Evolutionary conservation across 2,888 invertebrate species (phyloP).

Genomic region (Lampropteryx suffumata): DNA sequence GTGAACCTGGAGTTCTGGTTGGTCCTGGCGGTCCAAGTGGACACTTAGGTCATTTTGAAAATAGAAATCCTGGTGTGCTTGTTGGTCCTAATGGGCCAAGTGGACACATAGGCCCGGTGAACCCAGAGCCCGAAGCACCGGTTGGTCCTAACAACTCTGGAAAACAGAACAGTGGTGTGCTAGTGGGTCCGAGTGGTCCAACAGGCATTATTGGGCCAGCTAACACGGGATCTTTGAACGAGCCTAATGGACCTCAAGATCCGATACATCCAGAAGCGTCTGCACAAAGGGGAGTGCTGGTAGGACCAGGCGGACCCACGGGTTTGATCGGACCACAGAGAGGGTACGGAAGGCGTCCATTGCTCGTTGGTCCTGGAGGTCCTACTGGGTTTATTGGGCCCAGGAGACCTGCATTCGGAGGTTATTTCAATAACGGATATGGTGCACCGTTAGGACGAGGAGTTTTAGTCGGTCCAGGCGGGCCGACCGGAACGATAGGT

Average conservation of each 20-base stretch:
- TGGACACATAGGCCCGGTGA: conserved; percentile 41
- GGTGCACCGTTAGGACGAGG: conserved; percentile 46
- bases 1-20: conserved; percentile 35
- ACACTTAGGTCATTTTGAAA: conserved; percentile 40
- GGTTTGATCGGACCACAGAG: conserved; percentile 44
- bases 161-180: conserved; percentile 43
- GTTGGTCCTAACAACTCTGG: conserved; percentile 62
- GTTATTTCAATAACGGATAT: conserved; percentile 38
- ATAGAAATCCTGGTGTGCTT: conserved; percentile 48
- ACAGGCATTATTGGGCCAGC: conserved; percentile 40
- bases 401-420: conserved; percentile 32
- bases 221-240: conserved; percentile 41
- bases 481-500: conserved; percentile 56
- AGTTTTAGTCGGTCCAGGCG: conserved; percentile 68
- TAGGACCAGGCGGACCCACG: conserved; percentile 69
- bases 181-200: conserved; percentile 70
- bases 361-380: conserved; percentile 74
- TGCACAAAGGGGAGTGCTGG: conserved; percentile 60
- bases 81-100: conserved; percentile 68
- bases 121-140: conserved; percentile 42
- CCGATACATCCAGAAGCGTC: conserved; percentile 30
- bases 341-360: conserved; percentile 36
- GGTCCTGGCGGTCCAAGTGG: conserved; percentile 47
- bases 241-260: conserved; percentile 52
- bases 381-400: conserved; percentile 57